Evolutionary conservation across 2,113 vertebrate genomes (phyloP).

Genomic region (Nannospalax galili): DNA sequence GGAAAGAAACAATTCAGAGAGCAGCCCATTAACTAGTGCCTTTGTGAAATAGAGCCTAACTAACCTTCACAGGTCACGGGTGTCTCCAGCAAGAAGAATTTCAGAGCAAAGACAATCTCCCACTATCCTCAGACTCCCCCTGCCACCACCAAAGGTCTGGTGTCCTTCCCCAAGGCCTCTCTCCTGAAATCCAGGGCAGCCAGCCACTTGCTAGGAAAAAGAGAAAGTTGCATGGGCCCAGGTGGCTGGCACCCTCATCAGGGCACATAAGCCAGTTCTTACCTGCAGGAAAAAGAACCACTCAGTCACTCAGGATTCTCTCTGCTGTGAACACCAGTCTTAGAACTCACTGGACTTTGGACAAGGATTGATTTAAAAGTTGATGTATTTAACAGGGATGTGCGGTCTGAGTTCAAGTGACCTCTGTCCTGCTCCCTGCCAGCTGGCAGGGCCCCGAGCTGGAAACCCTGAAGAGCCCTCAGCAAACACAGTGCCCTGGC

Average conservation of each 20-base stretch:
- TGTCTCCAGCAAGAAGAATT: background rate
- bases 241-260: background rate
- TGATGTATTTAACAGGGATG: constrained; percentile 94
- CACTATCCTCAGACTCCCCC: background rate
- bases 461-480: background rate
- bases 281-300: constrained; percentile 74
- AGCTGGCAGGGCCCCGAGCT: constrained; percentile 32
- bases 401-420: constrained; percentile 78
- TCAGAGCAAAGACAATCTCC: too few relatives aligned
- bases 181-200: background rate
- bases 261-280: constrained; percentile 43
- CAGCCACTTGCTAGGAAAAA: background rate
- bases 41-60: background rate
- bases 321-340: constrained; percentile 79
- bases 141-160: background rate
- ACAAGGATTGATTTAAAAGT: constrained; percentile 95
- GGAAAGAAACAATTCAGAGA: background rate
- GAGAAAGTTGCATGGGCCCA: background rate
- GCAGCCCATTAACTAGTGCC: background rate
- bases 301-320: constrained; percentile 47
- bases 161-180: background rate
- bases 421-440: constrained; percentile 78
- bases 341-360: constrained; percentile 89
- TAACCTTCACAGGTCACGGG: background rate
- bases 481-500: background rate